Percentiles rank a stretch among this genome's conserved stretches.
phyloP scores from a whole-genome alignment of 2,113 vertebrate species.

The Syngnathus typhle region DNA sequence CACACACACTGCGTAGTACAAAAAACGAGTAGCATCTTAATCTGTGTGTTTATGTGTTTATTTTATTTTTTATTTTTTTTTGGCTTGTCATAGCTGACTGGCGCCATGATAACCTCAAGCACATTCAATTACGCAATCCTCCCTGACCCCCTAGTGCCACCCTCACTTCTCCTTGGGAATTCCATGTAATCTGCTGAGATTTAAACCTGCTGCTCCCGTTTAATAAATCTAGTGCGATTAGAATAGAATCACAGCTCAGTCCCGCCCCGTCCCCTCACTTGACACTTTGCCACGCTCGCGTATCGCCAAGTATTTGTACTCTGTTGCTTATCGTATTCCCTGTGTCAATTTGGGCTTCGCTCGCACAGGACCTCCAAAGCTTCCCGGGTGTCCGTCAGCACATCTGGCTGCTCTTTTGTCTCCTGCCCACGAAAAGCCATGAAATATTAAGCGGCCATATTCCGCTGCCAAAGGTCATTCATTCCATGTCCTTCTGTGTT shows the following conservation, averaged over 20 bases:
- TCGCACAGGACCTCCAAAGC: constrained; percentile 4
- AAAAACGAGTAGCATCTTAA: not conserved
- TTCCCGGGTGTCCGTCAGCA: not conserved
- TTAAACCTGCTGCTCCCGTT: constrained; percentile 74
- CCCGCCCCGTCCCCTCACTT: not conserved
- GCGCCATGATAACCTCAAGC: constrained; percentile 58
- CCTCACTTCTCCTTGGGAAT: constrained; percentile 53
- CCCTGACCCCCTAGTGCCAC: constrained; percentile 7
- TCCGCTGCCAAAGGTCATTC: constrained; percentile 19
- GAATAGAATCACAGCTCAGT: constrained; percentile 66
- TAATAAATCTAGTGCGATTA: constrained; percentile 71
- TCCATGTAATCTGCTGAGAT: constrained; percentile 71
- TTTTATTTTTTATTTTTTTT: not conserved
- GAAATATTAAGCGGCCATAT: constrained; percentile 17
- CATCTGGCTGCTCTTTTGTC: not conserved
- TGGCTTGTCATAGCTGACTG: not conserved
- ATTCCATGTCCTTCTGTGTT: not conserved
- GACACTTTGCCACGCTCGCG: constrained; percentile 14
- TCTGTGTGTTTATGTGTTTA: not conserved
- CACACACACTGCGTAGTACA: too few species aligned
- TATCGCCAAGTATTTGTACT: too few species aligned
- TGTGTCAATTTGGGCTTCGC: constrained; percentile 25
- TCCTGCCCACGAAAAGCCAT: constrained; percentile 1
- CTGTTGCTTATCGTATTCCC: constrained; percentile 32
- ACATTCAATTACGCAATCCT: constrained; percentile 58